Conservation (phyloP, 1,140 invertebrate species). For the Oncopeltus fasciatus region DNA sequence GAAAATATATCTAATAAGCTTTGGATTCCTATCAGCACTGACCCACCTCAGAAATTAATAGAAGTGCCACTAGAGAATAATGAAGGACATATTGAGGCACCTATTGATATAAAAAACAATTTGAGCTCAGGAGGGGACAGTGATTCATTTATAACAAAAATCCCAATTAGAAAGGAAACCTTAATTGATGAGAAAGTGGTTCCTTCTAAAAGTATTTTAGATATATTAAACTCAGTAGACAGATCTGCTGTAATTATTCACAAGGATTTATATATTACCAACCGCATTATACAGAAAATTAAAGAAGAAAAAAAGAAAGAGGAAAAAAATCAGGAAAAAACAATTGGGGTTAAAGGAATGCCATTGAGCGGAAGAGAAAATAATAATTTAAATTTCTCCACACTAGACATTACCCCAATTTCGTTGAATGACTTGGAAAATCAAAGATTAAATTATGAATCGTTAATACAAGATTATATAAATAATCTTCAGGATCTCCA, state of each 20-base stretch:
- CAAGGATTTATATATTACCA: conserved; percentile 16
- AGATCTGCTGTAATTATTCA: conserved; percentile 13
- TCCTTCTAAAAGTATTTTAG: not conserved
- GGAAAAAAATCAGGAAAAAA: too few species aligned
- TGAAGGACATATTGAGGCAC: not conserved
- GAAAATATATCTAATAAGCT: not conserved
- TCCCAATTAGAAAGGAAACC: not conserved
- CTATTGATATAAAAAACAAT: too few species aligned
- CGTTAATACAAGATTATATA: too few species aligned
- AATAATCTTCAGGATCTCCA: too few species aligned
- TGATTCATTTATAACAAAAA: not conserved
- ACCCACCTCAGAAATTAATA: too few species aligned
- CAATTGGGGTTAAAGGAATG: too few species aligned
- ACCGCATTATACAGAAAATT: conserved; percentile 13
- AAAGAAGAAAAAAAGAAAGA: conserved; percentile 5
- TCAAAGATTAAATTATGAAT: too few species aligned
- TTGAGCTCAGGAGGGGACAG: not conserved
- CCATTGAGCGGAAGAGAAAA: too few species aligned
- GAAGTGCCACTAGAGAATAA: not conserved
- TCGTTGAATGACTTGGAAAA: too few species aligned
- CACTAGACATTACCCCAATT: too few species aligned
- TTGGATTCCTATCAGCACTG: too few species aligned
- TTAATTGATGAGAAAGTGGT: not conserved
- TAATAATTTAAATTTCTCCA: too few species aligned
- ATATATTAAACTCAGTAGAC: conserved; percentile 3